Percentiles rank a stretch among this genome's conserved stretches.
Evolutionary conservation across 1,140 invertebrate species (phyloP).

Genomic region (Papilio dardanus): DNA sequence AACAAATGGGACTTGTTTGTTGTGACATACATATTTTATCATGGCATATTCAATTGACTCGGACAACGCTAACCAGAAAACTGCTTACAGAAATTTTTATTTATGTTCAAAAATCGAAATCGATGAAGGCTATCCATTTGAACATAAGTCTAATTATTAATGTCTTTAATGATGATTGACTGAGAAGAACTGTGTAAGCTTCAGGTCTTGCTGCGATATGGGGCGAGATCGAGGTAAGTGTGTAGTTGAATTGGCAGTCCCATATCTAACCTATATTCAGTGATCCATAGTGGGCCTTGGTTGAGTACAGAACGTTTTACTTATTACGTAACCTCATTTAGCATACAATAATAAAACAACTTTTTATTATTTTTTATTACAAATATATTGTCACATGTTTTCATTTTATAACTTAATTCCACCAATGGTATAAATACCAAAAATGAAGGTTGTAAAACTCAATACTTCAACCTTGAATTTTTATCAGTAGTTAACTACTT

Average conservation of each 20-base stretch:
- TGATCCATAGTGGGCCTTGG: no score
- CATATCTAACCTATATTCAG: no score
- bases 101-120: background rate
- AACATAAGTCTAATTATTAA: background rate
- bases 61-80: background rate
- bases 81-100: background rate
- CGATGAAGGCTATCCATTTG: background rate
- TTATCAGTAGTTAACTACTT: background rate
- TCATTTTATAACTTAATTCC: no score
- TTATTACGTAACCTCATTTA: background rate
- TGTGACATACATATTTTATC: background rate
- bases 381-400: no score
- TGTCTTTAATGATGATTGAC: background rate
- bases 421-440: background rate
- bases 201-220: no score
- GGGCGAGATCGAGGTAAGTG: no score
- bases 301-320: no score
- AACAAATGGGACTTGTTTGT: constrained; percentile 14
- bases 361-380: background rate
- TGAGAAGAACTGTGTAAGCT: background rate
- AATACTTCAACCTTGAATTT: background rate
- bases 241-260: no score
- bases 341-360: background rate
- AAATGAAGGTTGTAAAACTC: background rate
- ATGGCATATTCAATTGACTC: background rate